Percentiles rank a stretch among this genome's conserved stretches.
Conservation (phyloP, 2,888 invertebrate species). For the Suillia variegata region DNA sequence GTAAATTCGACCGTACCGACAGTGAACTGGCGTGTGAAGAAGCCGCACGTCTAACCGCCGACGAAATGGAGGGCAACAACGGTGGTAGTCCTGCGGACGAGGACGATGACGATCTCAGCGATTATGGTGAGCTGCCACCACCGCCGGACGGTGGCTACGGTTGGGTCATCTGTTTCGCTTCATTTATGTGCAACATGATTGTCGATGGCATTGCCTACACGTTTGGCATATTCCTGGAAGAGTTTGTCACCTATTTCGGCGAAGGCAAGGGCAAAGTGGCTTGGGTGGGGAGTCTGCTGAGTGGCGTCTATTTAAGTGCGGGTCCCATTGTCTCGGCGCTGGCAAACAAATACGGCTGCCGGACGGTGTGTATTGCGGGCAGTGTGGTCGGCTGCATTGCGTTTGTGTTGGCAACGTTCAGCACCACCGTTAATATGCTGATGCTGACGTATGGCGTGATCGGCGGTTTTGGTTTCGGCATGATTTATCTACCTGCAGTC, state of each 20-base stretch:
- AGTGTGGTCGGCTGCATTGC: conserved; percentile 83
- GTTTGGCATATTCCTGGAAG: conserved; percentile 89
- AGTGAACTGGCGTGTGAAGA: conserved; percentile 87
- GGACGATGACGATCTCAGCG: conserved; percentile 66
- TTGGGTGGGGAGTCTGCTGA: conserved; percentile 92
- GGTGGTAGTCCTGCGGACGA: conserved; percentile 61
- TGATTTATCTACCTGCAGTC: conserved; percentile 94
- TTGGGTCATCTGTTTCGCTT: conserved; percentile 93
- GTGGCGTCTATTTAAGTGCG: conserved; percentile 93
- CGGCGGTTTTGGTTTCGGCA: conserved; percentile 92
- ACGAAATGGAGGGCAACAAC: conserved; percentile 66
- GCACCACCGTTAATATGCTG: conserved; percentile 83
- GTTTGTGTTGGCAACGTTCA: conserved; percentile 86
- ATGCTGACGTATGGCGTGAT: conserved; percentile 92
- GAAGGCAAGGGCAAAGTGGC: conserved; percentile 88
- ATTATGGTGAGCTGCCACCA: conserved; percentile 80
- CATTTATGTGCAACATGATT: conserved; percentile 97
- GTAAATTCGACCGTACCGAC: conserved; percentile 71
- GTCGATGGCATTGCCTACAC: conserved; percentile 99
- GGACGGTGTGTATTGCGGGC: conserved; percentile 91
- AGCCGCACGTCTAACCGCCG: conserved; percentile 76
- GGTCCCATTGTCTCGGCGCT: conserved; percentile 96
- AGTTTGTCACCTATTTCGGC: conserved; percentile 80
- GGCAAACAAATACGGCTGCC: conserved; percentile 94
- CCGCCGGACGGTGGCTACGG: conserved; percentile 91